These are phyloP conservation scores for Lepus europaeus DNA, from an alignment of 2,113 vertebrate genomes.

Conservation along the genomic window DNA sequence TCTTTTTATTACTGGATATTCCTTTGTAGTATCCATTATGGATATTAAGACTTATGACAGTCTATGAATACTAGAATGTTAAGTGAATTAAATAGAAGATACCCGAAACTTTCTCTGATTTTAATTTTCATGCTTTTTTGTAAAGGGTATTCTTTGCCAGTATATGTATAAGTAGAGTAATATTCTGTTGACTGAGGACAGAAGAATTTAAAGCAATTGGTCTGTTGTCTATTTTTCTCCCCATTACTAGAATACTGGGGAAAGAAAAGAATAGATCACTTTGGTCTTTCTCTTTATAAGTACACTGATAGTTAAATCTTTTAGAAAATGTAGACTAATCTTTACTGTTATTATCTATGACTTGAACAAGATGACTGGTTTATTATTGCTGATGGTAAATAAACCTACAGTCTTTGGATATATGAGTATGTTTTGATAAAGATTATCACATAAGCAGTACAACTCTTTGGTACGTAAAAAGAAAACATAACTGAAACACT, in stretches of 20 bases:
- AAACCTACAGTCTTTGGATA: not conserved
- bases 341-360: constrained; percentile 30
- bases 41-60: not conserved
- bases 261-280: not conserved
- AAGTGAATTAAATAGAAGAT: constrained; percentile 37
- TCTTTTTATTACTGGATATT: not conserved
- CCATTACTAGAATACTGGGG: not conserved
- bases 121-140: constrained; percentile 45
- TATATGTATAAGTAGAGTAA: not conserved
- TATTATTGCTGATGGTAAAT: not conserved
- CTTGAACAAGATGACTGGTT: not conserved
- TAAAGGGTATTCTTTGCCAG: not conserved
- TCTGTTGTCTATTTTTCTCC: not conserved
- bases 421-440: constrained; percentile 39
- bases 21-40: not conserved
- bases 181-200: not conserved
- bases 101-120: constrained; percentile 43
- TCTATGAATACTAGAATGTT: not conserved
- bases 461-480: not conserved
- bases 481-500: not conserved
- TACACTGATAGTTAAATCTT: constrained; percentile 11
- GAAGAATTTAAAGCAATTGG: not conserved
- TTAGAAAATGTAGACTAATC: constrained; percentile 44
- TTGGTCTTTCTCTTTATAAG: constrained; percentile 35
- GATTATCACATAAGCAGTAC: not conserved